Conservation (phyloP, 2,113 vertebrate species). For the Apodemus speciosus region DNA sequence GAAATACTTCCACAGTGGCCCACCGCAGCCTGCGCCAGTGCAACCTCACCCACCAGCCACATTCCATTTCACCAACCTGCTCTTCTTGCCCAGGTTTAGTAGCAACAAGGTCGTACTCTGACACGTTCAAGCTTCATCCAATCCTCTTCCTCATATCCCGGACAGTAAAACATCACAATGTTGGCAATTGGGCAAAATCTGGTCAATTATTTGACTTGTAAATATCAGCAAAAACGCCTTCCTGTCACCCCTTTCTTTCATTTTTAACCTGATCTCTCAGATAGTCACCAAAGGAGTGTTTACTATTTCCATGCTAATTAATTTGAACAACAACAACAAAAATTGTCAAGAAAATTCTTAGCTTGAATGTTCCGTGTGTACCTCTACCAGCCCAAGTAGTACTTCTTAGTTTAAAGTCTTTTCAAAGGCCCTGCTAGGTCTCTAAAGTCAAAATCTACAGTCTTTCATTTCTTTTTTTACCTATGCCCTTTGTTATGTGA, state of each 20-base stretch:
- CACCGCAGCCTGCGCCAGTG: neutral
- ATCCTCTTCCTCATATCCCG: neutral
- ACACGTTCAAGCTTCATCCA: neutral
- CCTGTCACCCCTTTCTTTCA: neutral
- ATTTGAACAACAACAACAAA: slow-evolving; percentile 26
- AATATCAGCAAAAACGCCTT: neutral
- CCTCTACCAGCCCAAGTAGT: neutral
- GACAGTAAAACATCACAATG: neutral
- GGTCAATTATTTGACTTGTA: neutral
- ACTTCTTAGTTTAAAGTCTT: neutral
- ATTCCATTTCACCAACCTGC: neutral
- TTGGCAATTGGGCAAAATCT: neutral
- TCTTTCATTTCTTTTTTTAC: neutral
- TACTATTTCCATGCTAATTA: neutral
- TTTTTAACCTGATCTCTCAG: neutral
- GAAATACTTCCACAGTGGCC: neutral
- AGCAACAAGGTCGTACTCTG: neutral
- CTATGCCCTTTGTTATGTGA: neutral
- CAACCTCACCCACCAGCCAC: neutral
- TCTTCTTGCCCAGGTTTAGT: neutral
- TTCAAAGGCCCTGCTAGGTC: neutral
- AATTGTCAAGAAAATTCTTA: neutral
- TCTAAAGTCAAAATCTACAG: neutral
- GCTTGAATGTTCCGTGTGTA: neutral
- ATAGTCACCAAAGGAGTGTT: neutral